Evolutionary conservation across 2,888 invertebrate species (phyloP).

Genomic region (Ferdinandea cuprea): DNA sequence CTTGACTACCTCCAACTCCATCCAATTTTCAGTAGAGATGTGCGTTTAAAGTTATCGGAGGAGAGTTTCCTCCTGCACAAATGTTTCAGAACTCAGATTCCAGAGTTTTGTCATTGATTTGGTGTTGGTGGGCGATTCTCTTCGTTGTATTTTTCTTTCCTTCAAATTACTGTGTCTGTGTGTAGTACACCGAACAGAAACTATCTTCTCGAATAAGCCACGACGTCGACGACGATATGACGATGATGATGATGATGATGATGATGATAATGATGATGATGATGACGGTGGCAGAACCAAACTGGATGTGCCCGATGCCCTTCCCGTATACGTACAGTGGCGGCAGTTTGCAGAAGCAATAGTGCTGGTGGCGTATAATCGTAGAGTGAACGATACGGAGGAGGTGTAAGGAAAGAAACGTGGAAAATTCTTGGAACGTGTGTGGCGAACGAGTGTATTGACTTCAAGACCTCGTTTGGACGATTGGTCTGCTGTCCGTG

Average conservation of each 20-base stretch:
- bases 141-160: conserved; percentile 19
- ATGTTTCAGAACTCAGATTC: conserved; percentile 58
- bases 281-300: conserved; percentile 61
- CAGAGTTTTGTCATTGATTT: conserved; percentile 66
- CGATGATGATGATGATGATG: conserved; percentile 51
- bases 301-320: conserved; percentile 43
- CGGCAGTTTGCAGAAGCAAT: conserved; percentile 53
- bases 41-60: conserved; percentile 51
- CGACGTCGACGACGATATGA: conserved; percentile 18
- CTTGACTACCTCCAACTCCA: conserved; percentile 19
- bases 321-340: conserved; percentile 32
- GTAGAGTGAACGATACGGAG: conserved; percentile 51
- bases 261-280: conserved; percentile 57
- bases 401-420: conserved; percentile 75
- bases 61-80: conserved; percentile 48
- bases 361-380: conserved; percentile 16
- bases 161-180: conserved; percentile 45
- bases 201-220: conserved; percentile 29
- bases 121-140: conserved; percentile 67
- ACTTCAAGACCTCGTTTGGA: conserved; percentile 75
- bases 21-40: conserved; percentile 33
- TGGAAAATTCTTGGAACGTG: conserved; percentile 76
- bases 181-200: conserved; percentile 43
- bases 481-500: conserved; percentile 64
- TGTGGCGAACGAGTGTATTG: conserved; percentile 76